phyloP scores from a whole-genome alignment of 2,113 vertebrate genomes.

The Embiotoca jacksoni region DNA sequence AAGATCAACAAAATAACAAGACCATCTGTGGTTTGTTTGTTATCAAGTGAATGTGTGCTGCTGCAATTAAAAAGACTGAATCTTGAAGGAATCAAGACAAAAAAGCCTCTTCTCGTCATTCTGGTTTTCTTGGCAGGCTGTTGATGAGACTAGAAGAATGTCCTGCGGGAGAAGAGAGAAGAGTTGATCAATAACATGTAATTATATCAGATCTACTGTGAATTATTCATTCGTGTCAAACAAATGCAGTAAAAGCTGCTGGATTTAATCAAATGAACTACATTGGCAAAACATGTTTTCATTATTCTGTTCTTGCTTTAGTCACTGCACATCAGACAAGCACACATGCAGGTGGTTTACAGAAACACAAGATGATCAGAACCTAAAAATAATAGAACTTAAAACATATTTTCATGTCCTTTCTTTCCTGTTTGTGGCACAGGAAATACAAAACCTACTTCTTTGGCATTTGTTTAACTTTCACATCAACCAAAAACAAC shows the following conservation, averaged over 20 bases:
- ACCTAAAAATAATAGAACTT: not conserved
- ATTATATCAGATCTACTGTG: not conserved
- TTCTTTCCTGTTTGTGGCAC: not conserved
- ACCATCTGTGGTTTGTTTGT: not conserved
- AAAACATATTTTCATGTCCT: not conserved
- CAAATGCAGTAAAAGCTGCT: not conserved
- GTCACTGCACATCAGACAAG: constrained; percentile 54
- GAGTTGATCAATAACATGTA: not conserved
- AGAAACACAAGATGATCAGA: constrained; percentile 6
- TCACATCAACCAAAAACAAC: not conserved
- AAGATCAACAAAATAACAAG: not conserved
- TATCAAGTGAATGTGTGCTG: not conserved
- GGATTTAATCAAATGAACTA: not conserved
- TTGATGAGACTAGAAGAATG: constrained; percentile 75
- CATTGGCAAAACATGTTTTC: not conserved
- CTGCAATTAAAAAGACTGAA: not conserved
- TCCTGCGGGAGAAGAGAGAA: constrained; percentile 69
- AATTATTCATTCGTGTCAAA: not conserved
- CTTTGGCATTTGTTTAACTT: too few relatives aligned
- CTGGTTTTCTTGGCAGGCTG: constrained; percentile 47
- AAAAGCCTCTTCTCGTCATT: constrained; percentile 19
- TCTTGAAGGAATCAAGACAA: constrained; percentile 13
- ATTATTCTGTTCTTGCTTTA: not conserved
- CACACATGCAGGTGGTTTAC: constrained; percentile 47
- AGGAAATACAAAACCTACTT: not conserved